Evolutionary conservation across 1,140 invertebrate genomes (phyloP), one percentile per base, ranked within the genome.

Genomic region (Drosophila arawakana): DNA sequence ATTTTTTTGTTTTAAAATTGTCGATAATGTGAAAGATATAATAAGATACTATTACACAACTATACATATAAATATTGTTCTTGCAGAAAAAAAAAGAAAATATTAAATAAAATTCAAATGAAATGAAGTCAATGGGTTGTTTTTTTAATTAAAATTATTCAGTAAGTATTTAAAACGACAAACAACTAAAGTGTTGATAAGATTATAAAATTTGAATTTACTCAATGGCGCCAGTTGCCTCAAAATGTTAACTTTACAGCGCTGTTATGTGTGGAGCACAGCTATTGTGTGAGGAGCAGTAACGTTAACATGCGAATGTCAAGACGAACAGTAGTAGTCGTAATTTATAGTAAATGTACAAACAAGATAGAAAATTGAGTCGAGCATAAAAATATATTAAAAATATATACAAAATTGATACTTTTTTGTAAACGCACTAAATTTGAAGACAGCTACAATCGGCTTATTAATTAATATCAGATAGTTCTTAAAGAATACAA

Each of bases 1-100:
- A 80, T 88, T 88, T 79, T 30, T 86, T 78, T 84, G 81, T 80
- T 84, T 88, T 60, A 74, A 81, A 80, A 70, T 75, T 77, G 78
- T 80, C 76, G 62, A 79, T 79, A 79, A 76, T 69, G 63, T 76
- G 75, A 80, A 78, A 74, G 72, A 52, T 39, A 66, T 77, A 49
- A 39, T 44, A 75, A 61, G 44, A 39, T 62, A 69, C 52, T 54
- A 54, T 67, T 68, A 73, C 55, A 73, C 63, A 68, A 30, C 62
- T 66, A 73, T 65, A 65, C 39, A 67, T 58, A 66, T 67, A 72
- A 73, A 63, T 58, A 75, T 75, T 71, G 73, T 75, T 75, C 67
- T 75, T 75, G 73, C 65, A 74, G 35, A 63, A 49, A 71, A 57
- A 57, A 55, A 72, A 65, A 30, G 3, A 54, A 39, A 67, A 57